Evolutionary conservation across 2,797 vertebrate genomes (phyloP).

Genomic region (Podargus strigoides): DNA sequence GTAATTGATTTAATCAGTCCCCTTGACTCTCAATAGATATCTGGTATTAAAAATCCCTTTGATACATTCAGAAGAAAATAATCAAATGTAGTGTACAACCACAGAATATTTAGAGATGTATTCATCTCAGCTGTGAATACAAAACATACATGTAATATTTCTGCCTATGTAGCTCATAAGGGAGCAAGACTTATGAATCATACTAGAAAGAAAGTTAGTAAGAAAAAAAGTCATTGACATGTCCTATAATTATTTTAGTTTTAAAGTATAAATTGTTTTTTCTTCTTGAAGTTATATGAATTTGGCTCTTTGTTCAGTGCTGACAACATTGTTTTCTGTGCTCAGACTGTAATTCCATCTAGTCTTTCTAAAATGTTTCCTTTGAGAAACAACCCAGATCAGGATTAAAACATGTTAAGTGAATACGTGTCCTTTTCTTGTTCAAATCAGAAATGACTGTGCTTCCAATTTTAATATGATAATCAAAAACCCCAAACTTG

Average conservation of each 20-base stretch:
- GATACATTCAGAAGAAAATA: constrained; percentile 22
- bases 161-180: neutral
- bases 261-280: neutral
- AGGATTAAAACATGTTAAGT: neutral
- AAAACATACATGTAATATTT: neutral
- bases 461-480: neutral
- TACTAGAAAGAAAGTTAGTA: neutral
- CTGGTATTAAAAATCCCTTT: neutral
- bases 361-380: neutral
- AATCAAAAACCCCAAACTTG: neutral
- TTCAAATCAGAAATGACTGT: neutral
- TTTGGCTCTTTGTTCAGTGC: neutral
- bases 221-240: neutral
- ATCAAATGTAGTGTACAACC: neutral
- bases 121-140: neutral
- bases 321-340: neutral
- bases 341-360: neutral
- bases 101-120: neutral
- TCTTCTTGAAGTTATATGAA: neutral
- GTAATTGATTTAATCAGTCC: neutral
- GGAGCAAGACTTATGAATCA: neutral
- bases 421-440: neutral
- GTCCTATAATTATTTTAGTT: neutral
- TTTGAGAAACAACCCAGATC: neutral
- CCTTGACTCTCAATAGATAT: neutral